Evolutionary conservation across 2,113 vertebrate species (phyloP), one percentile per base, ranked within the genome.

Genomic region (Prionailurus viverrinus): DNA sequence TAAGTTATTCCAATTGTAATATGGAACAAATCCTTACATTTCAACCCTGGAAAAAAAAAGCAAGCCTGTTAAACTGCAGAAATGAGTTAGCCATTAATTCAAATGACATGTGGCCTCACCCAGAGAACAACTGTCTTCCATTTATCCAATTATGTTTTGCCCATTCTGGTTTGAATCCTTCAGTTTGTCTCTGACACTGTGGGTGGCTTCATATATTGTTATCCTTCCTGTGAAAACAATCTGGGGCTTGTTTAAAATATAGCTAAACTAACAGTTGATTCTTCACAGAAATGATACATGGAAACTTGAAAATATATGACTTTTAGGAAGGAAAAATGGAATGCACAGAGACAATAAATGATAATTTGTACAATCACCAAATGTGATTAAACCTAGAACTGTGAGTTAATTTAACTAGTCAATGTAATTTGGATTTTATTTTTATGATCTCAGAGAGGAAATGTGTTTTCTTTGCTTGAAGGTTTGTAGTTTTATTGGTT

Each of bases 1-100:
- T 76, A 96, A 96, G 97, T 91, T 91, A 76, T 98, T 97, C 96
- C 93, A 94, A 94, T 92, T 96, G 73, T 94, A 97, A 97, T 96
- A 96, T n/a, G 18, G 36, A 68, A 68, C 61, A 91, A 58, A 48
- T 41, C n/a, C 45, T 92, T 81, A 68, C 39, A 73, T 85, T 88
- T 94, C 58, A 63, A 11, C 15, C 9, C 15, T 66, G 53, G n/a
- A 39, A 58, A 69, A 89, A 89, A 73, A 31, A 68, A 41, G 41
- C 7, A 36, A 91, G 51, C 31, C 74, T 1, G 0, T 83, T 65
- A 41, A 12, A 51, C 1, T n/a, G 21, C 27, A 74, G 66, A 96
- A 91, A 58, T 23, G 39, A 96, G 33, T 71, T 39, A 41, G 36
- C 27, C 3, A n/a, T 41, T 71, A 65, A 89, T 63, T 51, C 3